phyloP scores from a whole-genome alignment of 2,797 vertebrate genomes.

The Capromys pilorides region DNA sequence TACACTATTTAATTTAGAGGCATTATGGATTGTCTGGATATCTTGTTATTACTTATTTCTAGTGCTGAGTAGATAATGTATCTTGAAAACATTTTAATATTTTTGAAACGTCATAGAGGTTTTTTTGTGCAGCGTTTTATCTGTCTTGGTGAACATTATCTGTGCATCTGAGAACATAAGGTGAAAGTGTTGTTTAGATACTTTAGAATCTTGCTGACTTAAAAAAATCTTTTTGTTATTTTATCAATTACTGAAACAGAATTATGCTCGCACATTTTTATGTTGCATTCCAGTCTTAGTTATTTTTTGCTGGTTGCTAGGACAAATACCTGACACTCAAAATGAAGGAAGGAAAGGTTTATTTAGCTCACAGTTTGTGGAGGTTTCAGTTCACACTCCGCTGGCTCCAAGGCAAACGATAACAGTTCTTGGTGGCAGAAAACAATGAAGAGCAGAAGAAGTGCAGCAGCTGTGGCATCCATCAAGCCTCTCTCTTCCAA shows the following conservation, averaged over 20 bases:
- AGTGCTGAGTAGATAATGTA: background rate
- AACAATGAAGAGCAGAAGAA: too few relatives aligned
- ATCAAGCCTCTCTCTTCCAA: too few relatives aligned
- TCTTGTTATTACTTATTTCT: background rate
- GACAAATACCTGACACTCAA: too few relatives aligned
- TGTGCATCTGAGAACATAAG: background rate
- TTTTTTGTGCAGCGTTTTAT: background rate
- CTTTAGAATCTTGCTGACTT: slow-evolving; percentile 28
- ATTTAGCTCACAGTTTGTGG: too few relatives aligned
- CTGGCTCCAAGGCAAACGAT: too few relatives aligned
- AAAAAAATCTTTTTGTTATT: background rate
- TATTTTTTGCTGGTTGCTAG: too few relatives aligned
- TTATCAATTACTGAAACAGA: background rate
- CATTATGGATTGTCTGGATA: background rate
- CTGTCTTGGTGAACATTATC: background rate
- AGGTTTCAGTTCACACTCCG: too few relatives aligned
- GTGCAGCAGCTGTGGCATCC: too few relatives aligned
- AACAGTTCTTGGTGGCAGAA: too few relatives aligned
- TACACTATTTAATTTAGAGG: slow-evolving; percentile 46
- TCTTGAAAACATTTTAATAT: slow-evolving; percentile 22
- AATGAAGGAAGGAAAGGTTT: too few relatives aligned
- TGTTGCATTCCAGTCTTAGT: background rate
- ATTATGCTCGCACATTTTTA: background rate
- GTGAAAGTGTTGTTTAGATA: background rate
- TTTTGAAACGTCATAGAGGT: background rate